Conservation (phyloP, 1,140 invertebrate genomes). For the Aleiodes sp. region DNA sequence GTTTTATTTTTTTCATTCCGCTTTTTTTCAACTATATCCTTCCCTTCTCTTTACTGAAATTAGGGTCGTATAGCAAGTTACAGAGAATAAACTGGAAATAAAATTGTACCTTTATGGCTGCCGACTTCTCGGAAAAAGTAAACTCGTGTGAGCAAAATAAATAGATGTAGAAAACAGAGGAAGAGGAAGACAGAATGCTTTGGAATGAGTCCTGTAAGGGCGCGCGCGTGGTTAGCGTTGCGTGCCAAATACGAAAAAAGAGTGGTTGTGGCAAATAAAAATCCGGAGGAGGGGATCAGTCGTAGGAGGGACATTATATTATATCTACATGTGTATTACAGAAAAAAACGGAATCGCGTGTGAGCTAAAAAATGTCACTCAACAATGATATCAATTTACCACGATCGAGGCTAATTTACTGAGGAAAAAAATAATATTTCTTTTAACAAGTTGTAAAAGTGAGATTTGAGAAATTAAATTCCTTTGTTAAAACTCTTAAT, state of each 20-base stretch:
- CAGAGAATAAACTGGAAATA: not conserved
- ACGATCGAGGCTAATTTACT: not conserved
- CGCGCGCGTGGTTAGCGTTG: not conserved
- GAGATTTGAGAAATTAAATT: not conserved
- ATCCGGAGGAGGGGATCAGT: not conserved
- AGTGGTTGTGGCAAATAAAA: no score
- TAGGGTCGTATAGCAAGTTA: not conserved
- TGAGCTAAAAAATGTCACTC: slow-evolving; percentile 1
- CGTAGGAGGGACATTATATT: not conserved
- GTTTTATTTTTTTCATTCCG: slow-evolving; percentile 8
- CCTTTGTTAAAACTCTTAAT: not conserved
- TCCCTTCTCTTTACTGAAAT: not conserved
- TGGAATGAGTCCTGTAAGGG: not conserved
- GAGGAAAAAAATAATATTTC: not conserved
- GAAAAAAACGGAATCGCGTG: not conserved
- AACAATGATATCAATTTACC: slow-evolving; percentile 6
- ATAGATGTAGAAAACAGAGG: not conserved
- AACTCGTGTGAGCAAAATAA: not conserved
- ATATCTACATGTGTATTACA: not conserved
- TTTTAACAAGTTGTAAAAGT: not conserved
- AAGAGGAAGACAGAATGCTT: not conserved
- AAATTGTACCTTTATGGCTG: not conserved
- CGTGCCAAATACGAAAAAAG: not conserved
- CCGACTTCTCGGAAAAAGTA: slow-evolving; percentile 1
- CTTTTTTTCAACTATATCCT: not conserved